These are phyloP conservation scores for Antigone vipio DNA, from an alignment of 2,113 vertebrate species.

Conservation along the genomic window DNA sequence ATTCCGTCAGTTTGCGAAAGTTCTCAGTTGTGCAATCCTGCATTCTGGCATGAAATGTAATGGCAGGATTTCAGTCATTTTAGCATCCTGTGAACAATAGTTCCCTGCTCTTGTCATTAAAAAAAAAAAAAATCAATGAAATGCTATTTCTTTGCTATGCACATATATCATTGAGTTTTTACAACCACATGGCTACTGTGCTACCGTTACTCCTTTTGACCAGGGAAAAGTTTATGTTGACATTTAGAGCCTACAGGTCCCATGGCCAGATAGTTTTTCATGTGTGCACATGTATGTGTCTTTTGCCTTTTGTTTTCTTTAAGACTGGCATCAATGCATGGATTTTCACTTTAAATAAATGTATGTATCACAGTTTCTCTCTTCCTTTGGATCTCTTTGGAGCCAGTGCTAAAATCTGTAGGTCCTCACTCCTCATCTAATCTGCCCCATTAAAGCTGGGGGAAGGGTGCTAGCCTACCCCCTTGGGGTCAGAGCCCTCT, in stretches of 20 bases:
- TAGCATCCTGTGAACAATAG: neutral
- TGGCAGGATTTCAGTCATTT: neutral
- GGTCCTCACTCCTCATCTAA: neutral
- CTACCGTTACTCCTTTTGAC: neutral
- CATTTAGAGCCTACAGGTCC: neutral
- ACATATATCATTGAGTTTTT: neutral
- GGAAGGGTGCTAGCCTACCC: neutral
- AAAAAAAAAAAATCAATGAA: neutral
- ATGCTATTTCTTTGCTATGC: neutral
- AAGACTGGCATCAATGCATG: neutral
- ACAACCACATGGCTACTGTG: neutral
- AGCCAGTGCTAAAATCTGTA: neutral
- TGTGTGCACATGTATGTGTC: neutral
- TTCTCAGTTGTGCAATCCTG: neutral
- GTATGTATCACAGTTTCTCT: neutral
- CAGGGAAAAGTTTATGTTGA: neutral
- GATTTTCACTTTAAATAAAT: neutral
- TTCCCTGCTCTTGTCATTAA: neutral
- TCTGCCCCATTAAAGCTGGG: neutral
- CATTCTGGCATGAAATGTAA: neutral
- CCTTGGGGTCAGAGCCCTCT: neutral
- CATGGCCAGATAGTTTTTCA: neutral
- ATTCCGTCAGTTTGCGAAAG: neutral
- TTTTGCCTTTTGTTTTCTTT: neutral
- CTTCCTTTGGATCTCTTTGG: neutral